Evolutionary conservation across 1,140 invertebrate genomes (phyloP).

Genomic region (Pomacea maculata): DNA sequence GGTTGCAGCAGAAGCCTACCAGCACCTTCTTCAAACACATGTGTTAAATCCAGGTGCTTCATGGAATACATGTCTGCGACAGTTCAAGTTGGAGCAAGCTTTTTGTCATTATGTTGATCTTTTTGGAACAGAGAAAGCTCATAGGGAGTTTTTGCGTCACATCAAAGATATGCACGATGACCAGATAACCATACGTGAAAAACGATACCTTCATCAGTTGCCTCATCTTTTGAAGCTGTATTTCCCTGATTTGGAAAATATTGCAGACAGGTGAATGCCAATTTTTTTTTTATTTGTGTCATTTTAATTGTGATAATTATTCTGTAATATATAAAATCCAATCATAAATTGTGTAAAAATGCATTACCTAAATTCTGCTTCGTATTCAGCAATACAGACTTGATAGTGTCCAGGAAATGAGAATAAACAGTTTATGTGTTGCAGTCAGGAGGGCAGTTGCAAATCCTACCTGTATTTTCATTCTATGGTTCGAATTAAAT

Average conservation of each 20-base stretch:
- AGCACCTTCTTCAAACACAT: conserved; percentile 49
- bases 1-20: conserved; percentile 64
- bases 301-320: neutral
- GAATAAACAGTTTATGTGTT: neutral
- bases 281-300: neutral
- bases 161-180: conserved; percentile 88
- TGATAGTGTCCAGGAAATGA: no score
- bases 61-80: conserved; percentile 88
- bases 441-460: neutral
- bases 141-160: conserved; percentile 82
- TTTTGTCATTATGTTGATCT: conserved; percentile 91
- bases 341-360: neutral
- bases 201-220: conserved; percentile 82
- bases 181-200: conserved; percentile 81
- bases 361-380: neutral
- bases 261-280: conserved; percentile 76
- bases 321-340: neutral
- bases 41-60: conserved; percentile 83
- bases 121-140: conserved; percentile 86
- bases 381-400: no score
- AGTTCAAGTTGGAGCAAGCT: conserved; percentile 85
- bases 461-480: neutral
- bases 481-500: neutral
- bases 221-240: conserved; percentile 83
- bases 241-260: conserved; percentile 80